Evolutionary conservation across 1,140 invertebrate genomes (phyloP), one percentile per base, ranked within the genome.

Genomic region (Cotesia vestalis): DNA sequence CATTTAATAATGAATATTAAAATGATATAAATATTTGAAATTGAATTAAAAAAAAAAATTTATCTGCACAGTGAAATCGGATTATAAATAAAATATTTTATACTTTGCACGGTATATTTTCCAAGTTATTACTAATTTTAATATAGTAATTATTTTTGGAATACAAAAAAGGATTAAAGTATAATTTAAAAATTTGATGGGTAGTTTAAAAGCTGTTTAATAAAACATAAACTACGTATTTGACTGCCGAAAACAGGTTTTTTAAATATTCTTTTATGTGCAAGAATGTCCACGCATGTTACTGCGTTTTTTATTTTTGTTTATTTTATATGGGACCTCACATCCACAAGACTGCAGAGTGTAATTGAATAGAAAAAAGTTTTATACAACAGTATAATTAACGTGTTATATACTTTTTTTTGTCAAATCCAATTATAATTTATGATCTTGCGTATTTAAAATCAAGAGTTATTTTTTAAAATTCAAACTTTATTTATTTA

Each of bases 241-340:
- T 17, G 17, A 55, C 57, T 17, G 17, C 20, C 9, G 17, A 59
- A 20, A 59, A 59, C 57, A 59, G 57, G 57, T 59, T 59, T 59
- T 55, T 59, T 59, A n/a, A 55, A 59, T 59, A 17, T 17, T 55
- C 40, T 59, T 9, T 6, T 9, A 59, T 9, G 17, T 20, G 20
- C 57, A 59, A 59, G 57, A 59, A 59, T 59, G 57, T 59, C 27
- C 14, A 59, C 57, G 57, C 17, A 59, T 59, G 20, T 59, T 59
- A 17, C 17, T 59, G 57, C 57, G 27, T 17, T 9, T n/a, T 55
- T 46, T 9, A 46, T 14, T 59, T 59, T 59, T 27, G 20, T 27
- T 59, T 20, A 34, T 59, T 27, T 59, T 59, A 59, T 59, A 59
- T 12, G 1, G 17, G 17, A 27, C 9, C 20, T 20, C 4, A 27